Base-by-base conservation (phyloP, 2,797 vertebrate genomes). In the Helostoma temminkii region DNA sequence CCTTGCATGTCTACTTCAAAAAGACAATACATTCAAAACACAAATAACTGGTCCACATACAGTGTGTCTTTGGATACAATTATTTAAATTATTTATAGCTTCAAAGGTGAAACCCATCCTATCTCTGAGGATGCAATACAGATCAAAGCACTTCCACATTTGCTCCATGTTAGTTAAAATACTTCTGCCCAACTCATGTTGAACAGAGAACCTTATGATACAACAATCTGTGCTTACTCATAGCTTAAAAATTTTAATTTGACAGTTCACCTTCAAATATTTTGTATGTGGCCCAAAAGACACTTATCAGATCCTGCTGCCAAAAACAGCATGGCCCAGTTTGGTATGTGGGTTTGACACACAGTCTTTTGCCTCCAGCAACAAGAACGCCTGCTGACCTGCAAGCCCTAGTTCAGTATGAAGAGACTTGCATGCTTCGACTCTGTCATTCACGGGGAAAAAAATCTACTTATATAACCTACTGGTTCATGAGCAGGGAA, bases 321-420 rank as follows among this genome's bases (percentile, higher is more conserved):
- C 66, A 73, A 86, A 89, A 84, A 82, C 74, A 83, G 60, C 71
- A 63, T 61, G 79, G 73, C 84, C 85, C 76, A 89, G 45, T 84
- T 89, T 53, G 22, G 16, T 74, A 76, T 82, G 67, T 77, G 73
- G 57, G 70, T 84, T 83, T 81, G 56, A 81, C 53, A 68, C 32
- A 1, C 11, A 67, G 46, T 82, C 66, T 67, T 81, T 42, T 53
- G 61, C 78, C 66, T 78, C 12, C 36, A 70, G 58, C 74, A 66
- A 71, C 11, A 48, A 74, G 61, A 61, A 25, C 3, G 14, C 41
- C 53, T 65, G 62, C 74, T 88, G 85, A 90, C 81, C 87, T 55
- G 65, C 12, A 76, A n/a, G 68, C 43, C 66, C 58, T 54, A 54
- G 36, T 81, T 88, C 53, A 54, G 62, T 9, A 24, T 6, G 5